phyloP scores from a whole-genome alignment of 2,888 invertebrate species.

The Diploptera punctata region DNA sequence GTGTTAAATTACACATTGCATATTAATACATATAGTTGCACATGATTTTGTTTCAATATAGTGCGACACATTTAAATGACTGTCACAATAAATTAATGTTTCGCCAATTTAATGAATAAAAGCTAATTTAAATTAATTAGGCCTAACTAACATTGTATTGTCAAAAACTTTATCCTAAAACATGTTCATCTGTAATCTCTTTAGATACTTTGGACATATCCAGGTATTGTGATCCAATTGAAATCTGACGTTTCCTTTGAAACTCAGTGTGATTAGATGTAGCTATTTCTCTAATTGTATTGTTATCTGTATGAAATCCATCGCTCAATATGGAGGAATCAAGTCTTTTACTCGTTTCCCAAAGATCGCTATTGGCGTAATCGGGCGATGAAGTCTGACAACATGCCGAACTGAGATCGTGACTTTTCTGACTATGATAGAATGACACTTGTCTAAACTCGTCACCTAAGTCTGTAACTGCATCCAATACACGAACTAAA shows the following conservation, averaged over 20 bases:
- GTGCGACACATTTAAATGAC: too few species aligned
- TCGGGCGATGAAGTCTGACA: background rate
- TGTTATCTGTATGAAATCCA: background rate
- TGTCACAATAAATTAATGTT: too few species aligned
- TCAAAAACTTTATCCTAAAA: constrained; percentile 2
- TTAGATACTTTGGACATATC: background rate
- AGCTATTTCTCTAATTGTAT: too few species aligned
- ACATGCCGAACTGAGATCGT: background rate
- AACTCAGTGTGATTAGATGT: too few species aligned
- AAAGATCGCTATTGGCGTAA: too few species aligned
- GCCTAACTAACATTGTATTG: too few species aligned
- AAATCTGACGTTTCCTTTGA: too few species aligned
- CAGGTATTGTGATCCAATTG: background rate
- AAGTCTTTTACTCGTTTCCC: background rate
- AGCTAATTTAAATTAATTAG: too few species aligned
- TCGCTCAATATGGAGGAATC: background rate
- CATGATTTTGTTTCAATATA: too few species aligned
- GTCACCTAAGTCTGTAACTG: constrained; percentile 62
- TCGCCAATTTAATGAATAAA: too few species aligned
- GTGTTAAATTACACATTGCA: too few species aligned
- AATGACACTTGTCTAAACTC: constrained; percentile 66
- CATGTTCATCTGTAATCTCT: background rate
- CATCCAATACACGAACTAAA: constrained; percentile 63
- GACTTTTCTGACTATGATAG: constrained; percentile 51
- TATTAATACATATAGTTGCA: too few species aligned